A percentile compares a stretch with the other conserved stretches of the same genome.
These are phyloP conservation scores for Pantherophis guttatus DNA, from an alignment of 2,113 vertebrate genomes.

Conservation along the genomic window DNA sequence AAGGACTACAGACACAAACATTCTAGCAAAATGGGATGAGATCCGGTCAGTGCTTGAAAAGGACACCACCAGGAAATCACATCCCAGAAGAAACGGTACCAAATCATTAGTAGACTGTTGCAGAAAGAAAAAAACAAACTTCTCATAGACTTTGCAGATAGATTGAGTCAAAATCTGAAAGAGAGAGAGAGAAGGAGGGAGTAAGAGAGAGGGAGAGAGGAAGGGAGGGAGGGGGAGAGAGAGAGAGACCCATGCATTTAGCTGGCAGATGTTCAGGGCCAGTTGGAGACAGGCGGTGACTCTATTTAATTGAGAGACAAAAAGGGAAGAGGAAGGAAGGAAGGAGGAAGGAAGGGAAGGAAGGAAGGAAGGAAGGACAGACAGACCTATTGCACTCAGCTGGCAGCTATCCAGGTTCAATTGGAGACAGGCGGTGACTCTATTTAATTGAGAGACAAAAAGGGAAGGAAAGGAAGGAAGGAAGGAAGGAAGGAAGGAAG, in stretches of 20 bases:
- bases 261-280: background rate
- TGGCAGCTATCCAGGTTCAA: no score
- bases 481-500: no score
- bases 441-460: background rate
- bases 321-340: no score
- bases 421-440: no score
- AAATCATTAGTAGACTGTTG: background rate
- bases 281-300: background rate
- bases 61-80: background rate
- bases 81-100: background rate
- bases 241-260: background rate
- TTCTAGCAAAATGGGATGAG: background rate
- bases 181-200: background rate
- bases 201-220: rapidly evolving
- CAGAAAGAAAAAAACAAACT: background rate
- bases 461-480: no score
- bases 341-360: background rate
- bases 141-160: background rate
- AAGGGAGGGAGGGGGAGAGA: background rate
- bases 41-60: background rate
- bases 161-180: background rate
- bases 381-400: no score
- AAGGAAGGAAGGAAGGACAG: rapidly evolving
- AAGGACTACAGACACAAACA: background rate
- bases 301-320: background rate